Conservation (phyloP, 2,888 invertebrate genomes). For the Phytoseiulus persimilis region DNA sequence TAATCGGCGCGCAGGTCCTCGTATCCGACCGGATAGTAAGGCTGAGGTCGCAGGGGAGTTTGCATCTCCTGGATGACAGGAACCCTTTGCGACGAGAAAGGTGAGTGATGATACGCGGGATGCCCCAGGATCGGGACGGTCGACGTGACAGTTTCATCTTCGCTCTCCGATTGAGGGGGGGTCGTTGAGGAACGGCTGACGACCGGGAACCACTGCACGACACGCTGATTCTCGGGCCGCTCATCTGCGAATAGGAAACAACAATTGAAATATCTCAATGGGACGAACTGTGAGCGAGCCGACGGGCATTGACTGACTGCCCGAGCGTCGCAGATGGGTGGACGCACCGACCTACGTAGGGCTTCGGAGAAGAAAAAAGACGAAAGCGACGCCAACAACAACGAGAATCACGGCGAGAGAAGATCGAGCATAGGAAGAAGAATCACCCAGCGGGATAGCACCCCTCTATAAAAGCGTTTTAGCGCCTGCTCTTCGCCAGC, state of each 20-base stretch:
- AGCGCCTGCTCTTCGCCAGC: background rate
- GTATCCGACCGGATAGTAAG: constrained; percentile 10
- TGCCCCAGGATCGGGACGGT: constrained; percentile 20
- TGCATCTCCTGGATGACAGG: constrained; percentile 37
- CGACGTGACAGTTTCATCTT: constrained; percentile 28
- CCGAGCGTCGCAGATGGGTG: background rate
- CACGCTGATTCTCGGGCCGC: constrained; percentile 30
- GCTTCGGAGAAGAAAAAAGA: constrained; percentile 5
- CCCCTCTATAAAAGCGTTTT: constrained; percentile 5
- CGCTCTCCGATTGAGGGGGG: constrained; percentile 34
- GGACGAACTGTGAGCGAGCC: background rate
- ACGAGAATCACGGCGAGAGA: background rate
- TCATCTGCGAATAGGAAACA: constrained; percentile 14
- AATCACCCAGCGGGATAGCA: background rate
- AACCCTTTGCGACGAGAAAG: constrained; percentile 21
- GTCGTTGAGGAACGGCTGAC: constrained; percentile 25
- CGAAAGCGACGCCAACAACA: background rate
- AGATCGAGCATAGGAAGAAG: background rate
- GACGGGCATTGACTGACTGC: background rate
- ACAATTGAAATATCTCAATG: constrained; percentile 17
- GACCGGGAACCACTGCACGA: constrained; percentile 27
- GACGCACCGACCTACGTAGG: background rate
- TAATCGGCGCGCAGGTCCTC: constrained; percentile 31
- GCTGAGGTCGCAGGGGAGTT: constrained; percentile 29
- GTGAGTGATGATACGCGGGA: constrained; percentile 33